Evolutionary conservation across 2,888 invertebrate genomes (phyloP).

Genomic region (Cephalotes varians): DNA sequence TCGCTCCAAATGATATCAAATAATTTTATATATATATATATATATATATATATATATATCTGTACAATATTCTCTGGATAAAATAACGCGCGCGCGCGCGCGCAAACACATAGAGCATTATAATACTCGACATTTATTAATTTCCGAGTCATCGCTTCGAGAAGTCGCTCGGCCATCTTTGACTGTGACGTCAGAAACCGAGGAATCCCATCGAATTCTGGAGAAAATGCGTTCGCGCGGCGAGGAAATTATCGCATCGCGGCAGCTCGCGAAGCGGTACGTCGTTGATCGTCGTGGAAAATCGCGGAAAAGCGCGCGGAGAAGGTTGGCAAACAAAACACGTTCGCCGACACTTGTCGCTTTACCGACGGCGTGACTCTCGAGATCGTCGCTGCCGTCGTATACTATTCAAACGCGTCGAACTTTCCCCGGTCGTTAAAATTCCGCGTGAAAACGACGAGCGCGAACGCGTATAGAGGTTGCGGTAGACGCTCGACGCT

Average conservation of each 20-base stretch:
- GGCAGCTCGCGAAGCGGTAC: background rate
- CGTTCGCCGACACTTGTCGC: background rate
- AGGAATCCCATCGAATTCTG: background rate
- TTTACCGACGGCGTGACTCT: background rate
- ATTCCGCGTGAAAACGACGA: background rate
- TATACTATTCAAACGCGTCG: background rate
- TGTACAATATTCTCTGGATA: background rate
- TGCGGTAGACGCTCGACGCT: background rate
- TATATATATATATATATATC: background rate
- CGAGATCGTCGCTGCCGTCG: background rate
- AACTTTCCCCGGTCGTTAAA: background rate
- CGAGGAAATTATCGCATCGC: background rate
- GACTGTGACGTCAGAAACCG: conserved; percentile 5
- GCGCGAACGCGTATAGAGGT: background rate
- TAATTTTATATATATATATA: background rate
- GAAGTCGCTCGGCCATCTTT: conserved; percentile 27
- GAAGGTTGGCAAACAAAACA: background rate
- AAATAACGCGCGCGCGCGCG: too few species aligned
- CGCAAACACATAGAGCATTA: background rate
- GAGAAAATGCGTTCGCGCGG: background rate
- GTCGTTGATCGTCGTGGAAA: too few species aligned
- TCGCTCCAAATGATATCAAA: background rate
- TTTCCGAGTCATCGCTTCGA: conserved; percentile 3
- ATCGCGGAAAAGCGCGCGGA: background rate
- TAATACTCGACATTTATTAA: background rate